Evolutionary conservation across 2,888 invertebrate genomes (phyloP).

Genomic region (Diadromus collaris): DNA sequence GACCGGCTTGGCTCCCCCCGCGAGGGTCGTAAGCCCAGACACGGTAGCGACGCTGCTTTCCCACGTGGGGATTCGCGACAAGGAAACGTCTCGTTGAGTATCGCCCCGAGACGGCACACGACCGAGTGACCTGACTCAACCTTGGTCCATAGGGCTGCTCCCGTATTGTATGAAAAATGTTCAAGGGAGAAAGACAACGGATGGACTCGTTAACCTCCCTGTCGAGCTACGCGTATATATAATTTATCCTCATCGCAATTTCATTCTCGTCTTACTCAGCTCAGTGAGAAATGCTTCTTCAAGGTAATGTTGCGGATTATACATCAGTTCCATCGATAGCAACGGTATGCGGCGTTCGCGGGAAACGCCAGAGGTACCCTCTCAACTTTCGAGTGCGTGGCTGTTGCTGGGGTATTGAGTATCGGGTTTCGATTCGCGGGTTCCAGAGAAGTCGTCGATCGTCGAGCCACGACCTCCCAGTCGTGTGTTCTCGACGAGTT

Average conservation of each 20-base stretch:
- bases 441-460: slow-evolving; percentile 38
- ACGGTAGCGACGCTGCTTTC: slow-evolving; percentile 29
- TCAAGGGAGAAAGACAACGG: slow-evolving; percentile 1
- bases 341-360: background rate
- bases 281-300: background rate
- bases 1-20: slow-evolving; percentile 33
- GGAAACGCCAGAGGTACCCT: slow-evolving; percentile 23
- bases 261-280: background rate
- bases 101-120: slow-evolving; percentile 36
- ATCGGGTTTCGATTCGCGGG: slow-evolving; percentile 51
- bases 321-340: background rate
- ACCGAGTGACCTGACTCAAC: slow-evolving; percentile 44
- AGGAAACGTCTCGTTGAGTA: slow-evolving; percentile 28
- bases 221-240: background rate
- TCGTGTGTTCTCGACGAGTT: slow-evolving; percentile 22
- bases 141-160: slow-evolving; percentile 22
- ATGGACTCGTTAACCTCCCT: slow-evolving; percentile 7
- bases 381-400: slow-evolving; percentile 39
- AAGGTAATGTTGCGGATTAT: slow-evolving; percentile 13
- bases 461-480: slow-evolving; percentile 14
- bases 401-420: slow-evolving; percentile 42
- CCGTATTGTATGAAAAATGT: slow-evolving; percentile 34
- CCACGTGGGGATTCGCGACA: slow-evolving; percentile 33
- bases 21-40: slow-evolving; percentile 46
- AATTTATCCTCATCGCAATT: slow-evolving; percentile 4